Percentiles rank a stretch among this genome's conserved stretches.
Evolutionary conservation across 2,888 invertebrate genomes (phyloP).

Genomic region (Operophtera brumata): DNA sequence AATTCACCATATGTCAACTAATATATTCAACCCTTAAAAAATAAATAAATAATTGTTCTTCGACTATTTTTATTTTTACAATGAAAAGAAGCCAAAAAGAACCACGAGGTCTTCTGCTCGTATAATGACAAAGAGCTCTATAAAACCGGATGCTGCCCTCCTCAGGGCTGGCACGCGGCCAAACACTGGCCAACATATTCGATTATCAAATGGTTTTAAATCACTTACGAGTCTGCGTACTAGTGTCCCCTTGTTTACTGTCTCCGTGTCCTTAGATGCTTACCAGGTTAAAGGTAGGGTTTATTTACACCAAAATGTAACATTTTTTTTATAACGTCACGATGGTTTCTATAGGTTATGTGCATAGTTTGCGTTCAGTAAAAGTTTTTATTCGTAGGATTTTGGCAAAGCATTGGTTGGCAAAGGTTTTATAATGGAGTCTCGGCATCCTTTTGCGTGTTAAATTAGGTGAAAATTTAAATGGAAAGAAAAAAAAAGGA

Average conservation of each 20-base stretch:
- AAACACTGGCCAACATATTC: slow-evolving; percentile 45
- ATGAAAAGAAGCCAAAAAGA: background rate
- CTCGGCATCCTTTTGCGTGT: too few species aligned
- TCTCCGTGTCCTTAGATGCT: slow-evolving; percentile 43
- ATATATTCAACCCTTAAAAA: too few species aligned
- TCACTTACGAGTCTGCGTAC: slow-evolving; percentile 58
- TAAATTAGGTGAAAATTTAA: too few species aligned
- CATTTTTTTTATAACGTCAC: background rate
- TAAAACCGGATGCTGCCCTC: slow-evolving; percentile 14
- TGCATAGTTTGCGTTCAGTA: too few species aligned
- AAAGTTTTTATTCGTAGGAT: too few species aligned
- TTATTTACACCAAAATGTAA: slow-evolving; percentile 34
- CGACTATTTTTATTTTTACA: too few species aligned
- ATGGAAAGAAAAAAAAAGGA: too few species aligned
- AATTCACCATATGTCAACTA: too few species aligned
- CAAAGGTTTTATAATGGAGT: too few species aligned
- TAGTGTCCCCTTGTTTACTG: slow-evolving; percentile 54
- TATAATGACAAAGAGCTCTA: background rate
- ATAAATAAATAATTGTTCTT: too few species aligned
- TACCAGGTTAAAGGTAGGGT: slow-evolving; percentile 31
- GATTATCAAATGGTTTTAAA: slow-evolving; percentile 67
- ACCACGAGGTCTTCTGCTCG: background rate
- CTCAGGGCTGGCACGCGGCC: slow-evolving; percentile 46
- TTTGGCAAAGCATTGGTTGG: too few species aligned
- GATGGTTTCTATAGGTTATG: too few species aligned